A percentile compares a stretch with the other conserved stretches of the same genome.
These are phyloP conservation scores for Listronotus oregonensis DNA, from an alignment of 1,140 invertebrate species.

Conservation along the genomic window DNA sequence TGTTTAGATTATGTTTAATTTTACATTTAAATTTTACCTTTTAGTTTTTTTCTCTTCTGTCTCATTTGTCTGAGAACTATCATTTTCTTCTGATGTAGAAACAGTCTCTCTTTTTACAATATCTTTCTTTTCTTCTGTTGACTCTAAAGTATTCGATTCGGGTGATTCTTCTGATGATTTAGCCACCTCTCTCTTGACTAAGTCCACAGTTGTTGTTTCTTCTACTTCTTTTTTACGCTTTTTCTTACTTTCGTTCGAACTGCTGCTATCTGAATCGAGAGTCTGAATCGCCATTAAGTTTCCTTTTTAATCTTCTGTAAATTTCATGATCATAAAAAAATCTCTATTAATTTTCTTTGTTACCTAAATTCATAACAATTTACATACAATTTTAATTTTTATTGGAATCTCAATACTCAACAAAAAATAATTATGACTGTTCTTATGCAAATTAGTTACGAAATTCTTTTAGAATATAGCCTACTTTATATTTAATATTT, in stretches of 20 bases:
- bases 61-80: neutral
- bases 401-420: no score
- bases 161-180: constrained; percentile 11
- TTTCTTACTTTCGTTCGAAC: constrained; percentile 3
- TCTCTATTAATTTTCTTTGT: no score
- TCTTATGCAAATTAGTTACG: no score
- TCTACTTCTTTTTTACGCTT: neutral
- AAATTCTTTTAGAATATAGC: no score
- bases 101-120: constrained; percentile 11
- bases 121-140: constrained; percentile 11
- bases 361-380: no score
- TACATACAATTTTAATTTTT: no score
- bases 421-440: no score
- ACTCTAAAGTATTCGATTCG: constrained; percentile 12
- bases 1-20: no score
- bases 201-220: neutral
- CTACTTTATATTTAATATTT: no score
- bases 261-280: constrained; percentile 6
- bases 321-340: no score
- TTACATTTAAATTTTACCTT: no score
- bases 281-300: neutral
- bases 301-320: constrained; percentile 3
- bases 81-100: neutral
- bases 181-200: constrained; percentile 19
- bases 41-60: neutral